Percentiles rank a stretch among this genome's conserved stretches.
Conservation (phyloP, 2,113 vertebrate genomes). For the Cranoglanis bouderius region DNA sequence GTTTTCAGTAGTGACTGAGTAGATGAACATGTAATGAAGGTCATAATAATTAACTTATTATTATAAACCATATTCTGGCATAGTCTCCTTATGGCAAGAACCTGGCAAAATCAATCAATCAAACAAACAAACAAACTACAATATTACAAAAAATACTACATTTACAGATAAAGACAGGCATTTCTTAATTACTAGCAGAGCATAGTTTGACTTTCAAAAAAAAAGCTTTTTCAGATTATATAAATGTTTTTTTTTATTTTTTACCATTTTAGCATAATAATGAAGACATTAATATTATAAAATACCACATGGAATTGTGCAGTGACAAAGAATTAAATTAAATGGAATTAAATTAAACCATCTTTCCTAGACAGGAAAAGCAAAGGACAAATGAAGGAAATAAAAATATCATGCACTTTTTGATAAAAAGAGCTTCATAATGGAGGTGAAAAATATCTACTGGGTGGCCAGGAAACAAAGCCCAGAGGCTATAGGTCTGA, state of each 20-base stretch:
- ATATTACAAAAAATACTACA: no score
- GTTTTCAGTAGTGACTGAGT: not conserved
- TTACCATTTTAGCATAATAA: not conserved
- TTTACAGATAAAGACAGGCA: not conserved
- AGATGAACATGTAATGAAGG: not conserved
- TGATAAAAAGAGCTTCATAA: conserved; percentile 79
- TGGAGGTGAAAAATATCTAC: conserved; percentile 71
- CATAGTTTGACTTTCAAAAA: not conserved
- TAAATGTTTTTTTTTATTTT: not conserved
- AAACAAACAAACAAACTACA: not conserved
- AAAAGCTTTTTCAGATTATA: not conserved
- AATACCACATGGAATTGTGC: not conserved
- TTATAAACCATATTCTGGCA: no score
- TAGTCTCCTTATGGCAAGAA: not conserved
- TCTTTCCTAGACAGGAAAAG: conserved; percentile 6
- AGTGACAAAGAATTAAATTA: not conserved
- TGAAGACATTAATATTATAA: not conserved
- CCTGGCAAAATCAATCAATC: not conserved
- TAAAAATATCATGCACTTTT: conserved; percentile 14
- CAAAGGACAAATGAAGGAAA: conserved; percentile 17
- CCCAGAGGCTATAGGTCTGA: conserved; percentile 69
- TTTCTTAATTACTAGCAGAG: not conserved
- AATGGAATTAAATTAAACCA: conserved; percentile 35
- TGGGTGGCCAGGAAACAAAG: conserved; percentile 91
- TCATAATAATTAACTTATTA: not conserved